Evolutionary conservation across 2,797 vertebrate species (phyloP).

Genomic region (Okamejei kenojei): DNA sequence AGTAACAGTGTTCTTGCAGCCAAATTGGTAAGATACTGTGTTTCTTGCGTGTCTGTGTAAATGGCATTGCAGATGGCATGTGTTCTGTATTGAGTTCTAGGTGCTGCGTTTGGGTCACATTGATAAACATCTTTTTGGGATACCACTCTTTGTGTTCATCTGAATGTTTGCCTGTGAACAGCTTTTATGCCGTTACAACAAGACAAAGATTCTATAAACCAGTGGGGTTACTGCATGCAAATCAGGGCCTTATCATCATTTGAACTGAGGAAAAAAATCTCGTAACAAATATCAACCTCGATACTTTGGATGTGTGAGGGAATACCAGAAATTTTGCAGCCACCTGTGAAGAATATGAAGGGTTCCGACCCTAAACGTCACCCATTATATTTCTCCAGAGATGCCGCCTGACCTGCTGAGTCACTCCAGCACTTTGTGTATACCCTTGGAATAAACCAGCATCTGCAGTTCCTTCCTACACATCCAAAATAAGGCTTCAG

Average conservation of each 20-base stretch:
- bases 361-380: too few species aligned
- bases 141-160: not conserved
- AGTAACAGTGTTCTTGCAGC: not conserved
- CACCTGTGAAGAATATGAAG: not conserved
- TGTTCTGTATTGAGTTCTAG: not conserved
- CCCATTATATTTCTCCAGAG: too few species aligned
- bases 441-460: too few species aligned
- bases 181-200: not conserved
- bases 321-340: not conserved
- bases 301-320: too few species aligned
- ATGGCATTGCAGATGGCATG: too few species aligned
- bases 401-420: too few species aligned
- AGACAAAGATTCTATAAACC: not conserved
- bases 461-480: too few species aligned
- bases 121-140: not conserved
- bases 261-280: not conserved
- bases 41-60: too few species aligned
- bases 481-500: not conserved
- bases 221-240: not conserved
- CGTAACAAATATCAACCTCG: not conserved
- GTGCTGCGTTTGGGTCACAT: not conserved
- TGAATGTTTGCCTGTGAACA: not conserved
- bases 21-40: not conserved
- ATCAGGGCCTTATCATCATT: not conserved
- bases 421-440: too few species aligned